A percentile compares a stretch with the other conserved stretches of the same genome.
Evolutionary conservation across 2,888 invertebrate genomes (phyloP).

Genomic region (Abrostola triplasia): DNA sequence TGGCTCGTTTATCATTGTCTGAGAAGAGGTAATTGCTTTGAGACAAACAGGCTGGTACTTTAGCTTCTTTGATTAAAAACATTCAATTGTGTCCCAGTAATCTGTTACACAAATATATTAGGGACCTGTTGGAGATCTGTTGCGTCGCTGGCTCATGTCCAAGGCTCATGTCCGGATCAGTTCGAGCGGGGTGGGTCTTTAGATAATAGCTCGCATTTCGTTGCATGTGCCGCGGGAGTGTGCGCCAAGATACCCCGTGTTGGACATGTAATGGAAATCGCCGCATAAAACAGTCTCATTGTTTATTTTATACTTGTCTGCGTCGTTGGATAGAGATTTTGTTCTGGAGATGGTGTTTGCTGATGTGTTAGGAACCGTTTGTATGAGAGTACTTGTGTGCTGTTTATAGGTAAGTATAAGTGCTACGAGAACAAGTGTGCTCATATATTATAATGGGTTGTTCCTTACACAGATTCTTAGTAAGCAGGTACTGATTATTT

Average conservation of each 20-base stretch:
- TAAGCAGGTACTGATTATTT: too few species aligned
- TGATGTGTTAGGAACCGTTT: constrained; percentile 21
- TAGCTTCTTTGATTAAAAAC: constrained; percentile 22
- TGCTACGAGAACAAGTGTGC: too few species aligned
- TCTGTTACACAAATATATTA: constrained; percentile 55
- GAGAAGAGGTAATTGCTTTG: neutral
- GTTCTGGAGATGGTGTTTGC: constrained; percentile 20
- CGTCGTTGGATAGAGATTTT: constrained; percentile 36
- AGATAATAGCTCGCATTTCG: constrained; percentile 70
- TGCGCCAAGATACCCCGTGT: constrained; percentile 62
- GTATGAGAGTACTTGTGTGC: neutral
- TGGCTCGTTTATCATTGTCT: too few species aligned
- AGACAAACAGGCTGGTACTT: neutral
- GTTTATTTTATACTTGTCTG: constrained; percentile 50
- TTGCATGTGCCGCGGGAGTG: constrained; percentile 50
- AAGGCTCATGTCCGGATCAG: constrained; percentile 74
- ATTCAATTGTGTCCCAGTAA: constrained; percentile 51
- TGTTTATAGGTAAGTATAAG: too few species aligned
- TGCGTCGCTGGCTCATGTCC: constrained; percentile 79
- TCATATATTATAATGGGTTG: too few species aligned
- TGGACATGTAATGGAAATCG: constrained; percentile 54
- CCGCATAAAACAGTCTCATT: constrained; percentile 36
- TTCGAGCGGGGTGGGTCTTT: constrained; percentile 66
- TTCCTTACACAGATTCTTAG: too few species aligned
- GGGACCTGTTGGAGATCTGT: constrained; percentile 80